A percentile compares a stretch with the other conserved stretches of the same genome.
phyloP scores from a whole-genome alignment of 2,113 vertebrate species.

The Grallaria varia region DNA sequence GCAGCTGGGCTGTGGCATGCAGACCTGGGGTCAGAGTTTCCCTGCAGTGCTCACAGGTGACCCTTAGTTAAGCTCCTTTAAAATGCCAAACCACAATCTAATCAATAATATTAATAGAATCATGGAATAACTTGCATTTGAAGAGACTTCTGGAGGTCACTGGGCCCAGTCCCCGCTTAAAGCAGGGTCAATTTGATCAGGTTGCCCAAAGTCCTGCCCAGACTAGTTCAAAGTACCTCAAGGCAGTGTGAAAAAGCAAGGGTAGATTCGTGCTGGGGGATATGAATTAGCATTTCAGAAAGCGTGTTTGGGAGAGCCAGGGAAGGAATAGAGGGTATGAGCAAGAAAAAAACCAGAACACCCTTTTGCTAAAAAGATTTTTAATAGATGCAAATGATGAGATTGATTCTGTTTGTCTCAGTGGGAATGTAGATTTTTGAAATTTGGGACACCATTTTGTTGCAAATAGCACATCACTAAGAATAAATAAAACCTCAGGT shows the following conservation, averaged over 20 bases:
- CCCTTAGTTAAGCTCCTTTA: background rate
- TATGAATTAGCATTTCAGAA: background rate
- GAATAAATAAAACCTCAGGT: background rate
- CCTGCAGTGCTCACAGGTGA: background rate
- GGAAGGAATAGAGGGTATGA: background rate
- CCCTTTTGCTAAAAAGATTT: background rate
- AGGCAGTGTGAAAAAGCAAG: background rate
- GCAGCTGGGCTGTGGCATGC: background rate
- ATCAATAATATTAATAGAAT: background rate
- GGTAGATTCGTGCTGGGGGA: background rate
- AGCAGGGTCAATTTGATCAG: background rate
- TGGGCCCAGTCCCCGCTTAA: background rate
- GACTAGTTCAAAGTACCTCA: background rate
- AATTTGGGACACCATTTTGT: background rate
- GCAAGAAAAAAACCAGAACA: background rate
- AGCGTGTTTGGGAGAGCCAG: background rate
- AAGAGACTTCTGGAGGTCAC: background rate
- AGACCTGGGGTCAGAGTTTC: background rate
- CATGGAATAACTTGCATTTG: background rate
- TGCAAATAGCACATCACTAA: background rate
- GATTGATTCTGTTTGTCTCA: background rate
- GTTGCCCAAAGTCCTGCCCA: background rate
- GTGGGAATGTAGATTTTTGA: background rate
- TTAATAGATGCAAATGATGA: background rate
- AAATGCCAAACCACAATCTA: background rate